phyloP scores from a whole-genome alignment of 1,140 invertebrate species.

The Ceratina japonica region DNA sequence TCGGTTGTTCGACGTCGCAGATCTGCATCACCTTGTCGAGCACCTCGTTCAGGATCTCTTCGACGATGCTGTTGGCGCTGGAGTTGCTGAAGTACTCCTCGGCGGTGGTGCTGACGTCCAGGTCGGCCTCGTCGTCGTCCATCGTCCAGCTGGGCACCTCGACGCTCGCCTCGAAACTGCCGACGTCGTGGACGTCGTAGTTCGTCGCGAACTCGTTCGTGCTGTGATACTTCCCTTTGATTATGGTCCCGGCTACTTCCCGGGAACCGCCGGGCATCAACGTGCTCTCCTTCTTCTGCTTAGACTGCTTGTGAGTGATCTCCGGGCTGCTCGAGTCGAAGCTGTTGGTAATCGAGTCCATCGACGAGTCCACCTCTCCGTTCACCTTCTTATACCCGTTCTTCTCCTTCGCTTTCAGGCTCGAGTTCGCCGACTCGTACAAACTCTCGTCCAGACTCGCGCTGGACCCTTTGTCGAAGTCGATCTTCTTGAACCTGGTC shows the following conservation, averaged over 20 bases:
- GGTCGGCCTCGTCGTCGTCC: conserved; percentile 75
- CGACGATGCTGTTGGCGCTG: conserved; percentile 76
- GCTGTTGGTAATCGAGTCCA: conserved; percentile 76
- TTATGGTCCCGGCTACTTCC: conserved; percentile 75
- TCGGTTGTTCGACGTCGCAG: conserved; percentile 71
- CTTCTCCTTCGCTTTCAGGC: conserved; percentile 64
- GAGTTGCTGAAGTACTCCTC: conserved; percentile 82
- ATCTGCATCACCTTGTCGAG: conserved; percentile 78
- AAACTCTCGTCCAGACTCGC: conserved; percentile 76
- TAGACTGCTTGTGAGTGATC: conserved; percentile 55
- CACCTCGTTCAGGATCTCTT: conserved; percentile 81
- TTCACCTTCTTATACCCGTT: conserved; percentile 68
- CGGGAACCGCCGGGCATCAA: conserved; percentile 69
- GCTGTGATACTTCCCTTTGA: conserved; percentile 76
- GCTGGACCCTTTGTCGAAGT: conserved; percentile 71
- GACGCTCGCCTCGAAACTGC: conserved; percentile 71
- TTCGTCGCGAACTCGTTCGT: conserved; percentile 71
- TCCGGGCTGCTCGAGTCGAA: conserved; percentile 76
- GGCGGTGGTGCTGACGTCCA: conserved; percentile 81
- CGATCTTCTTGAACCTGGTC: conserved; percentile 74
- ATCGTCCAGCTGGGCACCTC: conserved; percentile 78
- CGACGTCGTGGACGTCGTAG: conserved; percentile 72
- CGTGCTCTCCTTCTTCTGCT: conserved; percentile 67
- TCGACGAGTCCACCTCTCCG: conserved; percentile 72
- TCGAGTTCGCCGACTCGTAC: conserved; percentile 70